Base-by-base conservation (phyloP, 2,888 invertebrate species). In the Lomographa bimaculata region DNA sequence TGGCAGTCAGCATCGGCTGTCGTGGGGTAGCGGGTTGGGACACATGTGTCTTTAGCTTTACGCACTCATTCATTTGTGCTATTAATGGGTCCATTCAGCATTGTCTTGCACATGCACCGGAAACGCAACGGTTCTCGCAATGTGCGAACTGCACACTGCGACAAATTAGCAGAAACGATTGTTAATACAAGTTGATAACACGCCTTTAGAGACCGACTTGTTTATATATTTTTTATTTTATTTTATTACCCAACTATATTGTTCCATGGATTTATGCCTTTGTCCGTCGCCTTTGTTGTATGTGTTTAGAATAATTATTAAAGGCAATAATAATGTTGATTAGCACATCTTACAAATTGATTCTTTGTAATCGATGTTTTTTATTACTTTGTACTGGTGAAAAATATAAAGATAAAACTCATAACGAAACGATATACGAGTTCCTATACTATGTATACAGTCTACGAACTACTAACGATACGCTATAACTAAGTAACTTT, bases 101-200 rank as follows among this genome's bases (percentile, higher is more conserved):
- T 87, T 86, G 86, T 86, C 79, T 76, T 77, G 84, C 87, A 87
- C 68, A 84, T 87, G 87, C 82, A 75, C 79, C 85, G 86, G 87
- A 87, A 79, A 74, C 67, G 57, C 57, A 59, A 54, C 66, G 54
- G 58, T 52, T 61, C 38, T 39, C 40, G 30, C 45, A 39, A 35
- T 32, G 34, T 46, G 57, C 51, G 42, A 34, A 46, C 54, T 54
- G 42, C 50, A 54, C 58, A 54, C 52, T 52, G 65, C 67, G 75
- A 77, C 79, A 76, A 79, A 81, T 84, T 80, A 75, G 67, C 79
- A 78, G 76, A 81, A 79, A 70, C 65, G 55, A 74, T 74, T 67
- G 54, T 46, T 50, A 28, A 39, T 42, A 33, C 41, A 7, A 19
- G 34, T 38, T 35, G 36, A 34, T 38, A 37, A 41, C 38, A 18